phyloP scores from a whole-genome alignment of 2,888 invertebrate species.

The Heliconius charithonia region DNA sequence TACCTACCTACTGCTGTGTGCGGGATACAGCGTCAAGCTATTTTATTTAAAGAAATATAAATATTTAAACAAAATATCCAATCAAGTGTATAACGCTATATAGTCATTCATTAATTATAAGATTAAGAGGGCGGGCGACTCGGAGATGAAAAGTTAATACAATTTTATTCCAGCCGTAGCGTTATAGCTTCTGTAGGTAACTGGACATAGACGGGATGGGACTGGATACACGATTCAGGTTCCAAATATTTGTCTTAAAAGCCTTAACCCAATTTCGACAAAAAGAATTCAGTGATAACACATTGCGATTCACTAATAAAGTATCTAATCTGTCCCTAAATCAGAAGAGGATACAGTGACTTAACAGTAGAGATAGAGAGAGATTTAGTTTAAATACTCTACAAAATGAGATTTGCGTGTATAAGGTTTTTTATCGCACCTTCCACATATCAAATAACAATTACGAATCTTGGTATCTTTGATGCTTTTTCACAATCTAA shows the following conservation, averaged over 20 bases:
- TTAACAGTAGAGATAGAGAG: not conserved
- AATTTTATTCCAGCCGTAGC: slow-evolving; percentile 10
- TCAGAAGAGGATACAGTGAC: not conserved
- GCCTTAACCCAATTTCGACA: too few species aligned
- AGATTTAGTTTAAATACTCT: not conserved
- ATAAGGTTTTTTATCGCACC: too few species aligned
- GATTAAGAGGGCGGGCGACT: slow-evolving; percentile 19
- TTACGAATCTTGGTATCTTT: too few species aligned
- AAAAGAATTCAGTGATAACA: too few species aligned
- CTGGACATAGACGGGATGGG: slow-evolving; percentile 4
- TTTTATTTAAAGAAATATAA: too few species aligned
- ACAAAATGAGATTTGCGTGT: not conserved
- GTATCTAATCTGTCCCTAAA: not conserved
- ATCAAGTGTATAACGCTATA: not conserved
- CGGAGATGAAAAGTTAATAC: slow-evolving; percentile 25
- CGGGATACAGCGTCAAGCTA: too few species aligned
- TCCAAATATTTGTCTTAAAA: too few species aligned
- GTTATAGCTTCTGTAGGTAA: not conserved
- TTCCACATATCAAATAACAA: too few species aligned
- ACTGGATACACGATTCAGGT: too few species aligned
- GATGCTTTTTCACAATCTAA: too few species aligned
- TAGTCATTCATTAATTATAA: slow-evolving; percentile 5
- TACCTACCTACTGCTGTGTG: too few species aligned
- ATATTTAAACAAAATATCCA: not conserved
- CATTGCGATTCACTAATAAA: not conserved